phyloP scores from a whole-genome alignment of 2,113 vertebrate species.

The Sapayoa aenigma region DNA sequence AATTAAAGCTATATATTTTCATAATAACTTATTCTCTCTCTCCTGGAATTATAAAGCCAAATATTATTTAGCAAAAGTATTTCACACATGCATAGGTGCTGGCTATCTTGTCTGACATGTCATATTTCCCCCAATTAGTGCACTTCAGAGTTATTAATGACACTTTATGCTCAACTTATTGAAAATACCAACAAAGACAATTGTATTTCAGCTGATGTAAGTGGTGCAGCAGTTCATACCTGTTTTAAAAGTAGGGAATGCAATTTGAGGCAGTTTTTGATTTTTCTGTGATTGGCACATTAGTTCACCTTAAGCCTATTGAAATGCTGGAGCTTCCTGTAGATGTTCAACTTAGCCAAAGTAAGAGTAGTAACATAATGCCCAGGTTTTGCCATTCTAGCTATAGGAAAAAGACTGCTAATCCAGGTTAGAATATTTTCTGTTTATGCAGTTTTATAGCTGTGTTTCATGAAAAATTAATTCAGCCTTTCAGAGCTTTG shows the following conservation, averaged over 20 bases:
- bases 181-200: neutral
- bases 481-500: neutral
- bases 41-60: conserved; percentile 18
- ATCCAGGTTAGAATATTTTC: neutral
- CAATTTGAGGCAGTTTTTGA: neutral
- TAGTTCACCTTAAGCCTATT: neutral
- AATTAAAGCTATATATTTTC: conserved; percentile 86
- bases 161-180: neutral
- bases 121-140: neutral
- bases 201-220: neutral
- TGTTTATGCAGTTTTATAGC: neutral
- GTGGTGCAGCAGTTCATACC: neutral
- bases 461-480: neutral
- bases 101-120: neutral
- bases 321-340: neutral
- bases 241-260: neutral
- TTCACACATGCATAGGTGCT: neutral
- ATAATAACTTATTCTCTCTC: conserved; percentile 66
- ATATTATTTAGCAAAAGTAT: neutral
- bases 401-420: neutral
- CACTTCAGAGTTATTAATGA: neutral
- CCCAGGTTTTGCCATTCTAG: neutral
- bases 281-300: neutral
- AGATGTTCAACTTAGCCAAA: neutral
- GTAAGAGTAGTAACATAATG: neutral